Conservation (phyloP, 2,797 vertebrate genomes). For the Carduelis carduelis region DNA sequence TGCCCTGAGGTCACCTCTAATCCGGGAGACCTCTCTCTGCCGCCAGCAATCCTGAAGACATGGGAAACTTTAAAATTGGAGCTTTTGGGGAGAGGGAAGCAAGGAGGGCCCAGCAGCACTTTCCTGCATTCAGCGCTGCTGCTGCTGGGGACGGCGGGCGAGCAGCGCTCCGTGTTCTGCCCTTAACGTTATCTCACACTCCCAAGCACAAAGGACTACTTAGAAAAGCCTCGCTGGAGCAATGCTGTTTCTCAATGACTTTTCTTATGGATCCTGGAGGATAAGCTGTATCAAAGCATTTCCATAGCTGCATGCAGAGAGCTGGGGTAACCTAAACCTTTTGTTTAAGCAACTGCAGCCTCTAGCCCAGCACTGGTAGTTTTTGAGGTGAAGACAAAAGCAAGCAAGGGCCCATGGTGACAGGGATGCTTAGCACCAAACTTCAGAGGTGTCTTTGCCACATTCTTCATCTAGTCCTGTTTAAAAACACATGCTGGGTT, state of each 20-base stretch:
- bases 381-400: background rate
- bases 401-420: fast-evolving
- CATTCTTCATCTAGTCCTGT: background rate
- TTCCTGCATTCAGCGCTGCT: background rate
- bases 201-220: slow-evolving; percentile 14
- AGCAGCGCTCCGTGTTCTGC: fast-evolving
- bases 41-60: background rate
- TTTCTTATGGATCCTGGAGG: slow-evolving; percentile 43
- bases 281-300: background rate
- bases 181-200: background rate
- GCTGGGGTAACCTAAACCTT: background rate
- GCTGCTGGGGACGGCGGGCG: fast-evolving
- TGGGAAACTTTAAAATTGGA: background rate
- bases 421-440: background rate
- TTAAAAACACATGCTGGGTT: background rate
- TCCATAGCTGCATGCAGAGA: slow-evolving; percentile 11
- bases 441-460: background rate
- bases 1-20: background rate
- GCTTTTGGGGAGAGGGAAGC: background rate
- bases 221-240: background rate
- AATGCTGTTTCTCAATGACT: slow-evolving; percentile 41
- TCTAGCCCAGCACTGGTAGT: background rate
- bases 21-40: background rate
- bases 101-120: background rate
- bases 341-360: background rate